These are phyloP conservation scores for Spea multiplicata DNA, from an alignment of 2,113 vertebrate genomes.

Conservation along the genomic window DNA sequence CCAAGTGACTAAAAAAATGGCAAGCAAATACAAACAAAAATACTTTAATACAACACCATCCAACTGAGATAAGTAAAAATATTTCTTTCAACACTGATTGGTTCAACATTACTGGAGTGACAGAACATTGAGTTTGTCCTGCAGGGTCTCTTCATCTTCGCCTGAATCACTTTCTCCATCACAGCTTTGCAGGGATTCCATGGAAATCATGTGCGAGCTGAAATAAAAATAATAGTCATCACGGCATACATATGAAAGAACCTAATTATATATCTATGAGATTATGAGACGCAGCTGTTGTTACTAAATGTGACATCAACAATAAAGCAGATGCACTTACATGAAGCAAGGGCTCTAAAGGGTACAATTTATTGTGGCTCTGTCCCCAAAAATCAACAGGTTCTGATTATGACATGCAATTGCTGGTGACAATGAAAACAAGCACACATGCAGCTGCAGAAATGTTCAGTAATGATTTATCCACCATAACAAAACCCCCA, in stretches of 20 bases:
- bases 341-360: background rate
- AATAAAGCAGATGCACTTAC: background rate
- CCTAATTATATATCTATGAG: background rate
- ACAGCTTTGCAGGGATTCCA: slow-evolving; percentile 42
- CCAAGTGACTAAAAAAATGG: too few species aligned
- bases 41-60: background rate
- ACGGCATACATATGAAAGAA: slow-evolving; percentile 2
- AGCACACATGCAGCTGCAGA: too few species aligned
- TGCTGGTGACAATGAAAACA: too few species aligned
- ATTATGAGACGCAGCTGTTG: background rate
- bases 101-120: slow-evolving; percentile 64
- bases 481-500: too few species aligned
- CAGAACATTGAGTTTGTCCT: slow-evolving; percentile 69
- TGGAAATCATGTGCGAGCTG: slow-evolving; percentile 14
- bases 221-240: slow-evolving; percentile 23
- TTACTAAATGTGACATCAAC: background rate
- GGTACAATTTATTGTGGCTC: background rate
- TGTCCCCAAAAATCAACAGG: too few species aligned
- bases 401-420: too few species aligned
- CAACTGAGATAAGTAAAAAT: too few species aligned
- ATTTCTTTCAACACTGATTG: too few species aligned
- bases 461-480: too few species aligned
- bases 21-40: too few species aligned
- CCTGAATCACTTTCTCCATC: slow-evolving; percentile 61
- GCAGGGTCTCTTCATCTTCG: slow-evolving; percentile 62